Conservation (phyloP, 2,888 invertebrate species). For the Imbricaverruca yamaguchii region DNA sequence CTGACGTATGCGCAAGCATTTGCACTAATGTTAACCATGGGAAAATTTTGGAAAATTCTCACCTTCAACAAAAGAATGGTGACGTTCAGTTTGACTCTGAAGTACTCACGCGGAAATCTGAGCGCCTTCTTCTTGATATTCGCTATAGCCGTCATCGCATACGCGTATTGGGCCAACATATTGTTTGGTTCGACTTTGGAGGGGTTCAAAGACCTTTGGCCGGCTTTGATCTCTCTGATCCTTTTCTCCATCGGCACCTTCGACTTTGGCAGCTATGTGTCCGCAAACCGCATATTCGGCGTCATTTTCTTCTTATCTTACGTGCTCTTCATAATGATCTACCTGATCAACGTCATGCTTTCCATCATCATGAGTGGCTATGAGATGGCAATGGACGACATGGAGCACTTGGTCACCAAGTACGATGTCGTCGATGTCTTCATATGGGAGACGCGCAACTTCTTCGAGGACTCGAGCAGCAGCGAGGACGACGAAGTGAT, state of each 20-base stretch:
- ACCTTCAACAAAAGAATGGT: slow-evolving; percentile 20
- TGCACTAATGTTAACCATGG: neutral
- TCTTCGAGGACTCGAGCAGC: slow-evolving; percentile 20
- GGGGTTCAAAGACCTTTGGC: neutral
- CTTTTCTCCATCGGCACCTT: slow-evolving; percentile 6
- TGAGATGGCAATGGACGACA: slow-evolving; percentile 20
- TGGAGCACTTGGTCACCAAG: slow-evolving; percentile 2
- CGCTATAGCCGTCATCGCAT: neutral
- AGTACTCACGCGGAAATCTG: neutral
- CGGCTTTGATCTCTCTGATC: neutral
- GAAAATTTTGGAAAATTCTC: slow-evolving; percentile 15
- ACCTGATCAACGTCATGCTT: slow-evolving; percentile 3
- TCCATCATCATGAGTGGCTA: slow-evolving; percentile 19
- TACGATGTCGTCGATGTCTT: slow-evolving; percentile 13
- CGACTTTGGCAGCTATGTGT: neutral
- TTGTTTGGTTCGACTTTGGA: neutral
- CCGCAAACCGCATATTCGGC: neutral
- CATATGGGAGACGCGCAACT: slow-evolving; percentile 15
- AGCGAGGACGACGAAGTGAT: neutral
- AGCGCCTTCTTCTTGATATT: neutral
- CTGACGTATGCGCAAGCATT: slow-evolving; percentile 17
- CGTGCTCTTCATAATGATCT: slow-evolving; percentile 2
- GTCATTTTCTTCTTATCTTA: neutral
- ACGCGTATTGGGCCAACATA: neutral
- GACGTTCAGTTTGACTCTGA: neutral